phyloP scores from a whole-genome alignment of 2,888 invertebrate genomes.

The Cremastinae sp. region DNA sequence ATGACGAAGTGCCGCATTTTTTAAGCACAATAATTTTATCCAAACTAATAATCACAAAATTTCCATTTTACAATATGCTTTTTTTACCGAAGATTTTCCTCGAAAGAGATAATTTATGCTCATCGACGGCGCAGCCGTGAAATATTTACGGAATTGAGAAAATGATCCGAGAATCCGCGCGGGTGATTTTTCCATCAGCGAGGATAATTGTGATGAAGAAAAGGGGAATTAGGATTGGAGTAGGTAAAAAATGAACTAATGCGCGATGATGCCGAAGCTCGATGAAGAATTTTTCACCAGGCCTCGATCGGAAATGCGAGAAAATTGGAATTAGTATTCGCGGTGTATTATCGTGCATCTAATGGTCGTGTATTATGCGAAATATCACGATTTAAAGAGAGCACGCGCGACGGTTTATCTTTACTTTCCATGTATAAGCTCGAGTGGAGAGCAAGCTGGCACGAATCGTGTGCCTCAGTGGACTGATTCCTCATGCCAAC shows the following conservation, averaged over 20 bases:
- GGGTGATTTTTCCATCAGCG: slow-evolving; percentile 44
- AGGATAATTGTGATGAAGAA: slow-evolving; percentile 22
- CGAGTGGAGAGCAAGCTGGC: slow-evolving; percentile 51
- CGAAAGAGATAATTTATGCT: no score
- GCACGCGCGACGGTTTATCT: slow-evolving; percentile 63
- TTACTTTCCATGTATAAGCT: slow-evolving; percentile 54
- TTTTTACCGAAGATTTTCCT: no score
- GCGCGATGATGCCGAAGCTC: background rate
- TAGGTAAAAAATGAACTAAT: background rate
- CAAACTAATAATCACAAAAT: no score
- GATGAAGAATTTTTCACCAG: slow-evolving; percentile 50
- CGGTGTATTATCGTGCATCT: slow-evolving; percentile 48
- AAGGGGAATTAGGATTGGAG: background rate
- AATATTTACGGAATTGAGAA: slow-evolving; percentile 43
- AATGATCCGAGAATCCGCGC: slow-evolving; percentile 11
- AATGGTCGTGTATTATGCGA: slow-evolving; percentile 43
- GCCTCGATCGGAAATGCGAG: slow-evolving; percentile 48
- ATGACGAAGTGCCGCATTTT: no score
- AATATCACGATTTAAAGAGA: slow-evolving; percentile 22
- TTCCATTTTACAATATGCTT: no score
- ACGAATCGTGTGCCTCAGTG: slow-evolving; percentile 66
- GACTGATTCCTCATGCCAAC: slow-evolving; percentile 69
- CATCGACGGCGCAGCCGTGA: no score
- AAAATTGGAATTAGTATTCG: slow-evolving; percentile 26
- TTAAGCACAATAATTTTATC: no score